Base-by-base conservation (phyloP, 2,113 vertebrate genomes). In the Charadrius vociferus region DNA sequence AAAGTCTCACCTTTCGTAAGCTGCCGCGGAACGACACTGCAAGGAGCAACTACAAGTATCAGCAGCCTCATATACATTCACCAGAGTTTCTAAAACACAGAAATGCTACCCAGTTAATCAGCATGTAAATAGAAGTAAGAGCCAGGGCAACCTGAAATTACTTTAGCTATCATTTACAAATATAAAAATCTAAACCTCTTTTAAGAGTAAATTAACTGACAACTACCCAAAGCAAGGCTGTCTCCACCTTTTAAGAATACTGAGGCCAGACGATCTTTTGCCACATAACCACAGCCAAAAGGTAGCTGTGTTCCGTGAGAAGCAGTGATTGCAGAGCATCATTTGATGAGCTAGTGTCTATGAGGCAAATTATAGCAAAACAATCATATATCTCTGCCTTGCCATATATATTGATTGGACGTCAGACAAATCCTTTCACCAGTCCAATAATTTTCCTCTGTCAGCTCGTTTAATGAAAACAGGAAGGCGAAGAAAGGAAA, bases 391-490 rank as follows among this genome's bases (percentile, higher is more conserved):
- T 66, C 45, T 89, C 56, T 86, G 68, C 41, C 59, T 86, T 92
- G 90, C 79, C 70, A 79, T 20, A 49, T 61, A 49, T 29, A 85
- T 45, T 79, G 47, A 45, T 24, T 39, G 29, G 16, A 74, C 39
- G 55, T 67, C 74, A 88, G 55, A 62, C 55, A 74, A 93, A 74
- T 43, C 2, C 9, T 58, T 88, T 75, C 41, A 81, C 39, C 45
- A 92, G 39, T 47, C 18, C 65, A 90, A 67, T 79, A 92, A 50
- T 43, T 81, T 78, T 78, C 53, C 53, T 81, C 45, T 82, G 86
- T 34, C 88, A 95, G 65, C 27, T 90, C 85, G 30, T 86, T 91
- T 79, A 86, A 88, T 50, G 75, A 80, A 86, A 93, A 93, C 3
- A 68, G 36, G 59, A 70, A 61, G 55, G 66, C 74, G 58, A 88